These are phyloP conservation scores for Cathartes aura DNA, from an alignment of 2,113 vertebrate genomes.

Conservation along the genomic window DNA sequence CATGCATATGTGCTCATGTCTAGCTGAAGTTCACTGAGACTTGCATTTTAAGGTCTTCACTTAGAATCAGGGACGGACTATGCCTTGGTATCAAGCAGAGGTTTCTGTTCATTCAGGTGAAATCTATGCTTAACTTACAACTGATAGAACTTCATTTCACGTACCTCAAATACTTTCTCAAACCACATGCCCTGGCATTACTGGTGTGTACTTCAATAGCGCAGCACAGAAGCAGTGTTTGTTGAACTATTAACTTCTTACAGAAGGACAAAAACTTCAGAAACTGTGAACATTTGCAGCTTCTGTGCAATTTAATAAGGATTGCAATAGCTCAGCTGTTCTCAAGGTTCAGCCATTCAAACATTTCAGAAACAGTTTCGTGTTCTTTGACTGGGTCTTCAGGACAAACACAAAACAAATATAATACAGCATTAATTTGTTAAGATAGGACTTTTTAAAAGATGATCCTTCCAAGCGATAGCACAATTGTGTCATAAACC, in stretches of 20 bases:
- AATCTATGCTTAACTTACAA: not conserved
- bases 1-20: fast-evolving
- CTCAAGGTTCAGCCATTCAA: not conserved
- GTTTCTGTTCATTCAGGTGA: not conserved
- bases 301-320: not conserved
- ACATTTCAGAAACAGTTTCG: not conserved
- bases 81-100: not conserved
- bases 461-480: not conserved
- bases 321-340: not conserved
- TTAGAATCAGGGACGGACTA: not conserved
- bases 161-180: not conserved
- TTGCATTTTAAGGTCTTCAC: not conserved
- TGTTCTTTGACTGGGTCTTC: not conserved
- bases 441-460: not conserved
- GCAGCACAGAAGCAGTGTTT: not conserved
- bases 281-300: not conserved
- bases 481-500: not conserved
- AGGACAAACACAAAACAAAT: not conserved
- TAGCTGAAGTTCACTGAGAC: not conserved
- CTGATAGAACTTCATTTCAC: not conserved
- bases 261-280: not conserved
- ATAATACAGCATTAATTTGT: not conserved
- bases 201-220: not conserved
- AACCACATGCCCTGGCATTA: no score
- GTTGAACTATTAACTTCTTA: not conserved